These are phyloP conservation scores for Theristicus caerulescens DNA, from an alignment of 2,113 vertebrate species.

Conservation along the genomic window DNA sequence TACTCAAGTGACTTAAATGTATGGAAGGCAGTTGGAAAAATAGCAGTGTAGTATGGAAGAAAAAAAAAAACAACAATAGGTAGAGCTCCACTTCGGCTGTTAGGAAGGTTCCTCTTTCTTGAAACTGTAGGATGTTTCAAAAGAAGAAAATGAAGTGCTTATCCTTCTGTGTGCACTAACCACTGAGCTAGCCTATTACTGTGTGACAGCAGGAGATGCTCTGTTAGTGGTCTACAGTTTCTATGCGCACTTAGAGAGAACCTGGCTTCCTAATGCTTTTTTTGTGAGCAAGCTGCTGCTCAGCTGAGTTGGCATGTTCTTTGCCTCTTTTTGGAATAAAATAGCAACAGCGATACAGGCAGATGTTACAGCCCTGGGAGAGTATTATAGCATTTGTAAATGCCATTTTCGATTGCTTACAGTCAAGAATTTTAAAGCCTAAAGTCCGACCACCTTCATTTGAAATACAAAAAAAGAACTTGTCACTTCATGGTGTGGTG, in stretches of 20 bases:
- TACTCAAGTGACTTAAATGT: background rate
- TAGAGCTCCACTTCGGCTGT: background rate
- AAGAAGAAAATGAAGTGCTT: background rate
- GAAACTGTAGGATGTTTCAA: background rate
- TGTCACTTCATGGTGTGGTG: background rate
- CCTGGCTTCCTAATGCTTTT: background rate
- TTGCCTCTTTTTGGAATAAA: background rate
- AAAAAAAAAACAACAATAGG: fast-evolving
- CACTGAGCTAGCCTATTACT: background rate
- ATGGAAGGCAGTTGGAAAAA: background rate
- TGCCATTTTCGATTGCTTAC: background rate
- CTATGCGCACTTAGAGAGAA: background rate
- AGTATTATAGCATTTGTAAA: background rate
- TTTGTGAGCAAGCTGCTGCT: background rate
- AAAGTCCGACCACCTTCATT: background rate
- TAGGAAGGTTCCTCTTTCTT: background rate
- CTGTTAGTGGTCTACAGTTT: background rate
- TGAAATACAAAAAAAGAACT: background rate
- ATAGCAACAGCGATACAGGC: background rate
- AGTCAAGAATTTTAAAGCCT: background rate
- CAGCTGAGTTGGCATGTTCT: background rate
- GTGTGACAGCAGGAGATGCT: background rate
- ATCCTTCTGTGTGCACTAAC: background rate
- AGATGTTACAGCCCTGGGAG: background rate
- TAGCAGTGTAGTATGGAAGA: background rate